Evolutionary conservation across 2,113 vertebrate species (phyloP), one percentile per base, ranked within the genome.

Genomic region (Callipepla squamata): DNA sequence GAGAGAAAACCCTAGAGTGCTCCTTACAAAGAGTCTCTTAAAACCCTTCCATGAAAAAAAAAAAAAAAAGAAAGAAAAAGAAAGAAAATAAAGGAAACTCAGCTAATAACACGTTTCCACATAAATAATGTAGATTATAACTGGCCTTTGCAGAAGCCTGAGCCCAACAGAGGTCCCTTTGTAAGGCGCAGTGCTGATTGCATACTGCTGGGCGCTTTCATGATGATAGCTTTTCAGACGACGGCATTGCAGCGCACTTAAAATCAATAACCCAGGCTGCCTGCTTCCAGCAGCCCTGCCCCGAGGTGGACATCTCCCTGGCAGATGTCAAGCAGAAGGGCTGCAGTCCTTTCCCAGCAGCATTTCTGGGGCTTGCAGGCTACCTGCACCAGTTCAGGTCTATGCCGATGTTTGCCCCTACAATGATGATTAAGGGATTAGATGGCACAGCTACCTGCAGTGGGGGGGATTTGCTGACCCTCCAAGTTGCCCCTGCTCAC

Each of bases 81-180:
- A 40, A 69, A 36, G 3, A 73, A 90, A 94, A 82, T 5, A 91
- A 88, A 90, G 79, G 79, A 93, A 96, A 91, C 38, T 63, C 34
- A 0, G 81, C 89, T 94, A 95, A 91, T 92, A 95, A 91, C 89
- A 92, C 81, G 95, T 96, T 92, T 94, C 89, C 94, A 96, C 89
- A 95, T 95, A 96, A 96, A 94, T 94, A 92, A 94, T 87, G 73
- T 68, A 67, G 87, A 90, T 94, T 95, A 85, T 85, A 94, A 83
- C 85, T 61, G 81, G 79, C 26, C 85, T 96, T 96, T 92, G 75
- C 79, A 96, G 87, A 90, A 90, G 65, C 9, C 61, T 87, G 76
- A 65, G 76, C 11, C 36, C n/a, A 74, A 93, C 95, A 95, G 94
- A 91, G 72, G 38, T 78, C 65, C 50, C 87, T 94, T 87, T 96